These are phyloP conservation scores for Zosterops lateralis DNA, from an alignment of 2,113 vertebrate genomes.

Conservation along the genomic window DNA sequence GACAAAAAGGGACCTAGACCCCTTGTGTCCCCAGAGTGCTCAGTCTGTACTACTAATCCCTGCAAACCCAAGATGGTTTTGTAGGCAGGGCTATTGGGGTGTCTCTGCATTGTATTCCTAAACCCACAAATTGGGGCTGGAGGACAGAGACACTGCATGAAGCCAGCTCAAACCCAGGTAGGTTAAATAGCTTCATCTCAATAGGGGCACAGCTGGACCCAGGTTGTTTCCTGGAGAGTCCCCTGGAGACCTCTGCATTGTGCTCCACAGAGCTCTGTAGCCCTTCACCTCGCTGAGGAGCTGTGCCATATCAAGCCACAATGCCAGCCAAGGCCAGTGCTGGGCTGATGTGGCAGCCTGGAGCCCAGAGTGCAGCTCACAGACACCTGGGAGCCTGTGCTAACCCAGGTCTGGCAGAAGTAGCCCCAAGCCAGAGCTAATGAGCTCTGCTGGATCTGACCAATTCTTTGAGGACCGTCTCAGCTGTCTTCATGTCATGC, in stretches of 20 bases:
- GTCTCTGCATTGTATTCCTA: background rate
- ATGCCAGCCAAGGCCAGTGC: background rate
- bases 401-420: slow-evolving; percentile 35
- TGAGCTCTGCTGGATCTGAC: slow-evolving; percentile 59
- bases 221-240: background rate
- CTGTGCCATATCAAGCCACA: background rate
- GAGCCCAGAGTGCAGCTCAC: background rate
- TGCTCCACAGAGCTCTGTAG: background rate
- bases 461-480: slow-evolving; percentile 34
- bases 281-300: background rate
- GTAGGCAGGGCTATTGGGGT: background rate
- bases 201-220: fast-evolving
- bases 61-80: background rate
- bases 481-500: slow-evolving; percentile 52
- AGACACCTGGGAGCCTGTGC: background rate
- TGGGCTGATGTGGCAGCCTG: background rate
- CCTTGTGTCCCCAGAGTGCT: background rate
- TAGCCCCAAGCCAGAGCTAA: slow-evolving; percentile 63
- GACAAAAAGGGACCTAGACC: background rate
- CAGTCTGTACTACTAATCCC: background rate
- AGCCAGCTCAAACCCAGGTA: background rate
- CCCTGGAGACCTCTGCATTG: fast-evolving
- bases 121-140: background rate
- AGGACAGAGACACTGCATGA: background rate
- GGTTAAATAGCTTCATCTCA: background rate